phyloP scores from a whole-genome alignment of 2,797 vertebrate genomes.

The Acanthornis magna region DNA sequence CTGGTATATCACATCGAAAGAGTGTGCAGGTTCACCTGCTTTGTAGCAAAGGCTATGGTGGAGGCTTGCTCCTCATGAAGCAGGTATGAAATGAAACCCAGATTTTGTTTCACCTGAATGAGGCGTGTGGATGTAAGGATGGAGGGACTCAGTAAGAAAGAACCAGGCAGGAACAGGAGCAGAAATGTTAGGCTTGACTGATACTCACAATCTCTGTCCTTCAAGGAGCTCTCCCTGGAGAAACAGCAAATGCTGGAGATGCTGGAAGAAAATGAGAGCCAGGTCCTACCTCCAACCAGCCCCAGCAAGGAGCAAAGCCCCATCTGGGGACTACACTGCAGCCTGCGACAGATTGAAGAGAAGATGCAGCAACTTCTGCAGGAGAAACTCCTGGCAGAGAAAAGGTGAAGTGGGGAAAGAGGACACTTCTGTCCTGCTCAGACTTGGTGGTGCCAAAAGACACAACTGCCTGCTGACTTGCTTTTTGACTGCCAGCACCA shows the following conservation, averaged over 20 bases:
- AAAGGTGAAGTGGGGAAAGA: conserved; percentile 78
- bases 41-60: accelerated
- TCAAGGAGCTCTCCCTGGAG: conserved; percentile 90
- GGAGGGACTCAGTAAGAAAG: neutral
- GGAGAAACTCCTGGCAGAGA: conserved; percentile 90
- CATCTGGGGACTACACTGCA: conserved; percentile 79
- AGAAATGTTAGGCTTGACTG: neutral
- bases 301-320: conserved; percentile 63
- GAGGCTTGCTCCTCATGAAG: neutral
- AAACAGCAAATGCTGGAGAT: conserved; percentile 88
- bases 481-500: neutral
- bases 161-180: neutral
- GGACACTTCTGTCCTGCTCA: neutral
- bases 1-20: neutral
- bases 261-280: conserved; percentile 79
- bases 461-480: neutral
- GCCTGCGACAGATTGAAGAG: conserved; percentile 89
- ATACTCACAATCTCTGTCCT: neutral
- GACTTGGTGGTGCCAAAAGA: neutral
- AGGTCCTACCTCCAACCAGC: conserved; percentile 37
- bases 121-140: neutral
- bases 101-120: neutral
- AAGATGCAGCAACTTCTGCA: conserved; percentile 87
- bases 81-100: neutral
- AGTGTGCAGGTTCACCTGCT: neutral